Evolutionary conservation across 2,888 invertebrate genomes (phyloP).

Genomic region (Matsumyia berberina): DNA sequence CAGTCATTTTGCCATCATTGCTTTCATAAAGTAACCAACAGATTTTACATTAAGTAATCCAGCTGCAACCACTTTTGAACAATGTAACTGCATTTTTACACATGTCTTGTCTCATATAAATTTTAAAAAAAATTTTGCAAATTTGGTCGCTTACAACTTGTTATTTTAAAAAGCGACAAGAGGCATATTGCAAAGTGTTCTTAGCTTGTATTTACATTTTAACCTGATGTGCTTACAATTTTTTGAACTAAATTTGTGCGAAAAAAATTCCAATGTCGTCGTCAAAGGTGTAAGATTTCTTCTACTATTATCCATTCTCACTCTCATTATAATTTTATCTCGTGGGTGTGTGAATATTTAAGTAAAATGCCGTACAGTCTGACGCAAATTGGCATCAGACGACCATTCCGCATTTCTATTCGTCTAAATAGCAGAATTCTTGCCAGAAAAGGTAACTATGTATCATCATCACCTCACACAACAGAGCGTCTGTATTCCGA

Average conservation of each 20-base stretch:
- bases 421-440: constrained; percentile 30
- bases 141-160: constrained; percentile 33
- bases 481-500: no score
- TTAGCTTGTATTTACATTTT: neutral
- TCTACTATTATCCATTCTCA: neutral
- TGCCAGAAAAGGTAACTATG: constrained; percentile 45
- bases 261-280: no score
- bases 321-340: neutral
- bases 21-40: no score
- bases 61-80: no score
- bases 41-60: no score
- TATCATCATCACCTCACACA: neutral
- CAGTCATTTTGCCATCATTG: no score
- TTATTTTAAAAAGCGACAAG: neutral
- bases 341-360: neutral
- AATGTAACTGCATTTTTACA: no score
- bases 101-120: no score
- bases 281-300: no score
- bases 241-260: neutral
- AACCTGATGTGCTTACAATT: constrained; percentile 28
- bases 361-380: constrained; percentile 9
- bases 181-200: neutral
- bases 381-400: constrained; percentile 62
- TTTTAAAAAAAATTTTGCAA: no score
- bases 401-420: neutral